Evolutionary conservation across 2,113 vertebrate species (phyloP).

Genomic region (Steatornis caripensis): DNA sequence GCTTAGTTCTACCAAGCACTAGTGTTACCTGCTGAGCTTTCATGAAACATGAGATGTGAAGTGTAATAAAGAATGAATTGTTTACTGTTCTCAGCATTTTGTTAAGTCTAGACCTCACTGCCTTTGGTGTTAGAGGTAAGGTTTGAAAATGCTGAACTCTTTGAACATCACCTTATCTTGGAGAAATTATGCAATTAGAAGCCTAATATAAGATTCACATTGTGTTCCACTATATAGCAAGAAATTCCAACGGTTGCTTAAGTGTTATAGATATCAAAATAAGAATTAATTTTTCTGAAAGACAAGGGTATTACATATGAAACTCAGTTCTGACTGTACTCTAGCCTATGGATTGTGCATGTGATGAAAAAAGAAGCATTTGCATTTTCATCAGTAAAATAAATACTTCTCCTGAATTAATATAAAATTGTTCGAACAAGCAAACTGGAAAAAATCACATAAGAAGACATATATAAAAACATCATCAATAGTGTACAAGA

Average conservation of each 20-base stretch:
- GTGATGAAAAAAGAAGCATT: not conserved
- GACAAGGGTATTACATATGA: not conserved
- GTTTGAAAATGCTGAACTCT: not conserved
- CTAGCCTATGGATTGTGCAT: not conserved
- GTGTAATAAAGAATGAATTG: not conserved
- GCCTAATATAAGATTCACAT: not conserved
- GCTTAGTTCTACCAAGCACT: not conserved
- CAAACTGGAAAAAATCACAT: not conserved
- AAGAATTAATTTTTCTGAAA: not conserved
- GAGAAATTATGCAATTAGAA: not conserved
- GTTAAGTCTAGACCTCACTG: not conserved
- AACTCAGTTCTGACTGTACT: not conserved
- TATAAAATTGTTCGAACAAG: not conserved
- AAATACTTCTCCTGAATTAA: not conserved
- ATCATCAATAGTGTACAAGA: not conserved
- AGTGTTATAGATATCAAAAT: not conserved
- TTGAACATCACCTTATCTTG: not conserved
- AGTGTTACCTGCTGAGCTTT: not conserved
- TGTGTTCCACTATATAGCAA: not conserved
- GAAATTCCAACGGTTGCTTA: not conserved
- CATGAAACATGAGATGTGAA: not conserved
- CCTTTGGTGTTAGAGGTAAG: not conserved
- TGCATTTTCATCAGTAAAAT: not conserved
- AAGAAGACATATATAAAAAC: not conserved
- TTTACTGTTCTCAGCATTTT: not conserved